A percentile compares a stretch with the other conserved stretches of the same genome.
Conservation (phyloP, 2,113 vertebrate species). For the Polypterus bichir region DNA sequence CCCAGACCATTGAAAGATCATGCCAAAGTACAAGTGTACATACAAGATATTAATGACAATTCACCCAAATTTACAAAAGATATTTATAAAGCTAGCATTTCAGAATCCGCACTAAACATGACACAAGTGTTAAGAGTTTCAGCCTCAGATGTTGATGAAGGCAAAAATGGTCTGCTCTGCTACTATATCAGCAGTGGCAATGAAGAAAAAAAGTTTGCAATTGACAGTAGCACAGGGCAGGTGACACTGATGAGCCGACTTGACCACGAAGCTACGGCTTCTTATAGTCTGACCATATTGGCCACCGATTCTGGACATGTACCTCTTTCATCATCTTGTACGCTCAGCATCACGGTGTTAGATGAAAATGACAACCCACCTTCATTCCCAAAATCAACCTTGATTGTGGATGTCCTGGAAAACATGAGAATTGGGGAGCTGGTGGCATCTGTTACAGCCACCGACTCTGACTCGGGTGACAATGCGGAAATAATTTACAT, state of each 20-base stretch:
- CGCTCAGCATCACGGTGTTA: conserved; percentile 73
- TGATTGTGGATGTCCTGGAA: conserved; percentile 80
- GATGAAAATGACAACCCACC: conserved; percentile 95
- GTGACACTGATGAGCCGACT: conserved; percentile 80
- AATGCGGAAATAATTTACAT: conserved; percentile 88
- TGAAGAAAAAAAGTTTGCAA: conserved; percentile 73
- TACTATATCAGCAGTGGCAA: conserved; percentile 77
- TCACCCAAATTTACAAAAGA: conserved; percentile 86
- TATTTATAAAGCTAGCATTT: conserved; percentile 87
- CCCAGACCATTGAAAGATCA: conserved; percentile 89
- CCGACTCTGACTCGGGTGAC: conserved; percentile 77
- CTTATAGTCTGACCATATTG: conserved; percentile 75
- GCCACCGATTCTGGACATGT: conserved; percentile 67
- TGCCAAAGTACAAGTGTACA: conserved; percentile 85
- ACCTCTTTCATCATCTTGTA: conserved; percentile 71
- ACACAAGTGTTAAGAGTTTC: conserved; percentile 86
- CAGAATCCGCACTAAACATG: conserved; percentile 74
- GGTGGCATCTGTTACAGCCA: conserved; percentile 82
- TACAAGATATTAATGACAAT: conserved; percentile 95
- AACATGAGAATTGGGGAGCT: conserved; percentile 93
- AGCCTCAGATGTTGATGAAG: conserved; percentile 87
- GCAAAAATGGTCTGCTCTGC: conserved; percentile 72
- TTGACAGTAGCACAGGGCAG: conserved; percentile 75
- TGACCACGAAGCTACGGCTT: conserved; percentile 78
- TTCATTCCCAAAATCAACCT: conserved; percentile 72